Percentiles rank a stretch among this genome's conserved stretches.
These are phyloP conservation scores for Heliopora coerulea DNA, from an alignment of 92 coral and sea anemone species.

Conservation along the genomic window DNA sequence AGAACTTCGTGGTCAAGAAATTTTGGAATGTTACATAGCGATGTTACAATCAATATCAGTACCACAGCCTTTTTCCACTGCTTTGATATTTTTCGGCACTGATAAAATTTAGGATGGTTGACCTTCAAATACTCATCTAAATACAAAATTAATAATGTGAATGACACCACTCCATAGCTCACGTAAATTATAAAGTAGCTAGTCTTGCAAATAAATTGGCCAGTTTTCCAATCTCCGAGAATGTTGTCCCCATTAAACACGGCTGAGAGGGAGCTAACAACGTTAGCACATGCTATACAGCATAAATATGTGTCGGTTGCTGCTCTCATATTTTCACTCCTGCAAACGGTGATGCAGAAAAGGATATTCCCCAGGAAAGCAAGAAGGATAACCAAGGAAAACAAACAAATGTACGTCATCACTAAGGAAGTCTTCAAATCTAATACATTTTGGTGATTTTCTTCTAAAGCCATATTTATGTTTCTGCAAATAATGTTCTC, in stretches of 20 bases:
- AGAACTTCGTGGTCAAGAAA: slow-evolving; percentile 16
- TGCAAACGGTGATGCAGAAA: slow-evolving; percentile 61
- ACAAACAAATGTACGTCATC: slow-evolving; percentile 46
- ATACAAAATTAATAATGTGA: slow-evolving; percentile 38
- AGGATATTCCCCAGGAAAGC: slow-evolving; percentile 61
- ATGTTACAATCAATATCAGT: background rate
- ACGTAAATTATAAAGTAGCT: slow-evolving; percentile 55
- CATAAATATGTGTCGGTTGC: slow-evolving; percentile 63
- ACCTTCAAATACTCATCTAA: slow-evolving; percentile 15
- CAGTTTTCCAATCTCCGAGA: slow-evolving; percentile 67
- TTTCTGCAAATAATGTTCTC: too few relatives aligned
- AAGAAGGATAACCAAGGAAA: slow-evolving; percentile 54
- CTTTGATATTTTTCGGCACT: slow-evolving; percentile 9
- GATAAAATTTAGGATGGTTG: slow-evolving; percentile 26
- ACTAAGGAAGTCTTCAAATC: slow-evolving; percentile 9
- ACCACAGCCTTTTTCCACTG: slow-evolving; percentile 12
- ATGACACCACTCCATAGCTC: slow-evolving; percentile 56
- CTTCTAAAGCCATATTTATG: too few relatives aligned
- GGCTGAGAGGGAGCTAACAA: slow-evolving; percentile 66
- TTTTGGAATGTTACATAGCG: slow-evolving; percentile 11
- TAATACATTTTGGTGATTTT: too few relatives aligned
- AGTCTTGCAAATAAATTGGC: slow-evolving; percentile 67
- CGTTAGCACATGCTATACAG: slow-evolving; percentile 62
- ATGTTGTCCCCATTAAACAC: slow-evolving; percentile 81
- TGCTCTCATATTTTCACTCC: slow-evolving; percentile 46